Evolutionary conservation across 2,797 vertebrate genomes (phyloP), one percentile per base, ranked within the genome.

Genomic region (Lophius americanus): DNA sequence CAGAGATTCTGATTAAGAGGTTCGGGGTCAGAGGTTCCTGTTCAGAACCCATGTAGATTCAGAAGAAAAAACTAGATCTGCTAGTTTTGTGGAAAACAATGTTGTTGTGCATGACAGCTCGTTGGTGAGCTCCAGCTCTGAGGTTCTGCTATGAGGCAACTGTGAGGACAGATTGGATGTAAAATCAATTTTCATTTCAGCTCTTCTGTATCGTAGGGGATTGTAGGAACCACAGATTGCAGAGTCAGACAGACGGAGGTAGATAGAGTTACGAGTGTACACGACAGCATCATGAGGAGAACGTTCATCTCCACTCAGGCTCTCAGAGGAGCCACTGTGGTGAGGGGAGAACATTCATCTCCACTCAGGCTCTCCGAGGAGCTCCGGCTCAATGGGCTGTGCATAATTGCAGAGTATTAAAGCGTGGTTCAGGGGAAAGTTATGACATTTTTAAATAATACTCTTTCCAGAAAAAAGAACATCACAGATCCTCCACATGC

Each of bases 161-260:
- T 58, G 69, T 70, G 83, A 83, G 74, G 83, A 86, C 83, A 85
- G 85, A 88, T 73, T 84, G 80, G 78, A 85, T 89, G 81, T 87
- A 80, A 73, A 83, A 91, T 83, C 82, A 87, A 84, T 88, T 87
- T 86, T 81, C 86, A 82, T 77, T 83, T 87, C 81, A 82, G 75
- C 59, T 81, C 47, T 64, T 78, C 77, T 64, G 82, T 78, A 85
- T 79, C 73, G 71, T 66, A 82, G 49, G 76, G 76, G 70, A 70
- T 80, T 82, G 63, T 23, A 62, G 60, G 32, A 71, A 88, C 85
- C 83, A 49, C 83, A 87, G 61, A 74, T 73, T 86, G 83, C 76
- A 76, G 83, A 85, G 83, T 86, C 84, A 87, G 84, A 75, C 73
- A 76, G 74, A 85, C 81, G 77, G 75, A 73, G 75, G 65, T 43